A percentile compares a stretch with the other conserved stretches of the same genome.
Evolutionary conservation across 1,140 invertebrate species (phyloP).

Genomic region (Branchinecta lindahli): DNA sequence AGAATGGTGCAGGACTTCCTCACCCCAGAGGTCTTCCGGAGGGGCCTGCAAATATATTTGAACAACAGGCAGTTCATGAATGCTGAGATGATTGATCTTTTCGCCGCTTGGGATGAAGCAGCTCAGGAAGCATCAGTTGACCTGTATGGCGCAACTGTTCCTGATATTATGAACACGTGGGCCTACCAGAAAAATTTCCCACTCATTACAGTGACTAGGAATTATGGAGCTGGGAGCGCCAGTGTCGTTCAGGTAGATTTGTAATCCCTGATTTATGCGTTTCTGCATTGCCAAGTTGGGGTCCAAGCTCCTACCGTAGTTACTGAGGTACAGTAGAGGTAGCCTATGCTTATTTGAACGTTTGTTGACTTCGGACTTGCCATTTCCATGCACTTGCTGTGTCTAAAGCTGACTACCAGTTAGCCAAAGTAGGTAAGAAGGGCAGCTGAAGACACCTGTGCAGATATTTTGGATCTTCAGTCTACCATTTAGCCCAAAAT

Average conservation of each 20-base stretch:
- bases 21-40: neutral
- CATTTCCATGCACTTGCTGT: too few relatives aligned
- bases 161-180: conserved; percentile 35
- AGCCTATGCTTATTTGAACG: too few relatives aligned
- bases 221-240: conserved; percentile 47
- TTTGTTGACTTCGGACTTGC: too few relatives aligned
- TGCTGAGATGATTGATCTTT: conserved; percentile 3
- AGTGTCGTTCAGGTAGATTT: conserved; percentile 43
- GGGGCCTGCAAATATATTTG: neutral
- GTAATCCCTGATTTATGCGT: neutral
- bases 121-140: neutral
- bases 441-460: too few relatives aligned
- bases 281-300: too few relatives aligned
- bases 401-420: too few relatives aligned
- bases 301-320: too few relatives aligned
- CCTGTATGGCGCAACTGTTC: neutral
- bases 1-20: neutral
- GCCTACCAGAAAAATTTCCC: conserved; percentile 38
- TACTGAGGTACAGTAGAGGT: too few relatives aligned
- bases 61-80: neutral
- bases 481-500: too few relatives aligned
- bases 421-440: too few relatives aligned
- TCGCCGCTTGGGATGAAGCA: neutral
- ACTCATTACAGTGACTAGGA: conserved; percentile 36
- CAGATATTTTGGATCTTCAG: too few relatives aligned